These are phyloP conservation scores for Ptilodon capucinus DNA, from an alignment of 2,888 invertebrate genomes.

Conservation along the genomic window DNA sequence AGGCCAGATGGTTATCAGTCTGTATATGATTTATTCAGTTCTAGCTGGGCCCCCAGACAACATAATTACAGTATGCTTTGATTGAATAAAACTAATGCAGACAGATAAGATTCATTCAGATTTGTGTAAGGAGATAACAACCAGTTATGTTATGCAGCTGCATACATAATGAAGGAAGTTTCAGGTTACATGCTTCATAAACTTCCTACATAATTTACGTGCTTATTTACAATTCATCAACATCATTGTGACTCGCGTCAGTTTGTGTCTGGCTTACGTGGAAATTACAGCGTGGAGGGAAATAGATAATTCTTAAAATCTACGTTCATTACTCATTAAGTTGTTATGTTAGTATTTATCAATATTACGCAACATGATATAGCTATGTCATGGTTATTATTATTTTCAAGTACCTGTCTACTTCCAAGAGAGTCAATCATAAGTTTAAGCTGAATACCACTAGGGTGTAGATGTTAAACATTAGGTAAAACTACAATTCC, in stretches of 20 bases:
- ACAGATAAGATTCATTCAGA: too few relatives aligned
- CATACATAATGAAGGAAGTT: conserved; percentile 36
- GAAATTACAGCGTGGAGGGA: conserved; percentile 1
- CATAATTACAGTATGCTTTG: too few relatives aligned
- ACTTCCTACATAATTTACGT: conserved; percentile 10
- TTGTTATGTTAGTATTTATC: too few relatives aligned
- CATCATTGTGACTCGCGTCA: conserved; percentile 20
- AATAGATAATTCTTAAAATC: background rate
- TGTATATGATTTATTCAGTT: too few relatives aligned
- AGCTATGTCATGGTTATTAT: background rate
- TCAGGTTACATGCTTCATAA: conserved; percentile 47
- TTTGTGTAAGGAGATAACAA: too few relatives aligned
- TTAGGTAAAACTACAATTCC: too few relatives aligned
- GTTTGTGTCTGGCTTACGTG: conserved; percentile 15
- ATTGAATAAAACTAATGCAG: too few relatives aligned
- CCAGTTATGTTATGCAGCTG: background rate
- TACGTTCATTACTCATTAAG: background rate
- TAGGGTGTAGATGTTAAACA: too few relatives aligned
- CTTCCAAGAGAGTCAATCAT: too few relatives aligned
- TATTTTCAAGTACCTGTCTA: background rate
- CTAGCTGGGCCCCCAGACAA: too few relatives aligned
- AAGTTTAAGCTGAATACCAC: too few relatives aligned
- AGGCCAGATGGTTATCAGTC: too few relatives aligned
- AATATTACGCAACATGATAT: background rate
- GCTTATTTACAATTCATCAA: conserved; percentile 28